These are phyloP conservation scores for Heliconius sara DNA, from an alignment of 2,888 invertebrate genomes.

Conservation along the genomic window DNA sequence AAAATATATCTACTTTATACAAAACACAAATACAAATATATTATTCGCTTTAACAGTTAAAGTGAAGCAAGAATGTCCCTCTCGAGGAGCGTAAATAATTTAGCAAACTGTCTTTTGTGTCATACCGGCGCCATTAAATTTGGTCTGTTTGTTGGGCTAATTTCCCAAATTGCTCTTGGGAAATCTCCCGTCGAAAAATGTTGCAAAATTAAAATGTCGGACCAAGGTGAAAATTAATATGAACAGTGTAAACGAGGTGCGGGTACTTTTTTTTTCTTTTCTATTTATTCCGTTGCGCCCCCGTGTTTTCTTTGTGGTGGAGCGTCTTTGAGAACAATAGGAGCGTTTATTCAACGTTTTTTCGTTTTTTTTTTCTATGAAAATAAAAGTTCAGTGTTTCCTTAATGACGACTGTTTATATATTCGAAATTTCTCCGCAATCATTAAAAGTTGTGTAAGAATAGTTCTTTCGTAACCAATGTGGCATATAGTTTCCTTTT, in stretches of 20 bases:
- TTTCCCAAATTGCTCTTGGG: slow-evolving; percentile 70
- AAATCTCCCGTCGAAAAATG: slow-evolving; percentile 63
- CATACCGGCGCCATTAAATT: slow-evolving; percentile 68
- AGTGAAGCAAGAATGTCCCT: slow-evolving; percentile 58
- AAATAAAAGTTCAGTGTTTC: slow-evolving; percentile 6
- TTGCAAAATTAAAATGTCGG: slow-evolving; percentile 59
- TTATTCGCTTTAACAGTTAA: slow-evolving; percentile 53
- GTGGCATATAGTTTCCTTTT: neutral
- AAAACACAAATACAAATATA: slow-evolving; percentile 27
- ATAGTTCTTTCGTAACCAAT: neutral
- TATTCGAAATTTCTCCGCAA: slow-evolving; percentile 8
- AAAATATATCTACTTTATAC: neutral
- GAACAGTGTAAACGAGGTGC: slow-evolving; percentile 41
- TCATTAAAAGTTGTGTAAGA: neutral
- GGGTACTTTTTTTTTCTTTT: slow-evolving; percentile 18
- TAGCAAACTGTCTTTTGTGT: slow-evolving; percentile 64
- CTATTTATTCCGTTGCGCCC: slow-evolving; percentile 43
- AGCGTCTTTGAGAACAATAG: slow-evolving; percentile 38
- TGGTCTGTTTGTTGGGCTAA: slow-evolving; percentile 72
- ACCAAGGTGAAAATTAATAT: slow-evolving; percentile 56
- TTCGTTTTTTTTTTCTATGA: slow-evolving; percentile 5
- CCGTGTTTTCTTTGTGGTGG: slow-evolving; percentile 39
- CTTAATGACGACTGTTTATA: slow-evolving; percentile 20
- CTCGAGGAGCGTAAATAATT: slow-evolving; percentile 73
- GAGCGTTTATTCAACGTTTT: slow-evolving; percentile 36